Base-by-base conservation (phyloP, 2,888 invertebrate species). In the Ditula angustiorana region DNA sequence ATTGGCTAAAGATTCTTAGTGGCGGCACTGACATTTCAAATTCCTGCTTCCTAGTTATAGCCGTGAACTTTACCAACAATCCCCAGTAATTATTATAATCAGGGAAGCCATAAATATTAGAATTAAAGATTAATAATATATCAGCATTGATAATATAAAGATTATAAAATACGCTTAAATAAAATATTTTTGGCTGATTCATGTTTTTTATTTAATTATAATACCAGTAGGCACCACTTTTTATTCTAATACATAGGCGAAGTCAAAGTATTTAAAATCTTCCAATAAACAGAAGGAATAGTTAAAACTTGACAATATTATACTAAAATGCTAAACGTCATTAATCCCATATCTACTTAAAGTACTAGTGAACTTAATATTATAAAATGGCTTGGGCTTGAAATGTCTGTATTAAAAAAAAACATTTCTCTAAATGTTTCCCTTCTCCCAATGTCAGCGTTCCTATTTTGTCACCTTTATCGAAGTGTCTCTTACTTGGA, bases 141-240 rank as follows among this genome's bases (percentile, higher is more conserved):
- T 92, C 90, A 87, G 85, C 89, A 92, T 91, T 85, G 88, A 90
- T 91, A 87, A 85, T 90, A 91, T 91, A 89, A 90, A 92, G 85
- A 88, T 90, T 91, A 92, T 91, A 91, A 41, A 92, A 91, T 92
- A 93, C 92, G 93, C 93, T 93, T 93, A 92, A 92, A 92, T 92
- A 92, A 92, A 92, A 92, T 93, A 93, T 93, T 93, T 93, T 92
- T 92, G 92, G 92, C 92, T 90, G 92, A 88, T 73, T 74, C 69
- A 68, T 61, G 79, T 82, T 83, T 92, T 90, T 90, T 82, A 88
- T 86, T 88, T 75, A 52, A 47, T 58, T 28, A 58, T 58, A 46
- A 62, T 62, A 62, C 44, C 50, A 44, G 21, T 21, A 16, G 35
- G 35, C 53, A 44, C 37, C 16, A 44, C 23, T 50, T 28, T 47